Base-by-base conservation (phyloP, 2,113 vertebrate genomes). In the Baryphthengus martii region DNA sequence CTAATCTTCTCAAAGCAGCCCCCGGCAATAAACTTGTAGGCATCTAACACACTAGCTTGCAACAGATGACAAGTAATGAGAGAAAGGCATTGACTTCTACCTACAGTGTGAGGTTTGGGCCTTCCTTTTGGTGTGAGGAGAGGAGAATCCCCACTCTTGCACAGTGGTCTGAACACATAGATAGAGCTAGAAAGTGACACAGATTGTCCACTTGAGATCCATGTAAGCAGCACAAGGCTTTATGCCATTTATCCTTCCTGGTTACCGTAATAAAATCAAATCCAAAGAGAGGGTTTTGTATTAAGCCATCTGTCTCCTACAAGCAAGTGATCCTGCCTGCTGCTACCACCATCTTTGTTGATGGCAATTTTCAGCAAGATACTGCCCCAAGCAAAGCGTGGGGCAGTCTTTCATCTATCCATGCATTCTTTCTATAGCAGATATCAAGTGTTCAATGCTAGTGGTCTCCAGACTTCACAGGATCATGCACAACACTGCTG, bases 231-330 rank as follows among this genome's bases (percentile, higher is more conserved):
- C 39, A 45, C 17, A 42, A 66, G 26, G 11, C 23, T 42, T 50
- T 0, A 0, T n/a, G 7, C 1, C 10, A 12, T 72, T 88, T 68
- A 14, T 25, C 23, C 29, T 83, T 53, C 44, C 17, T 7, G 2
- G 17, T 1, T 42, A 15, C 15, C 9, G 5, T 23, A 70, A 78
- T 35, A 44, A 56, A 59, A 42, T 15, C 12, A 14, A 37, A 0
- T 25, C 9, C 8, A 81, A 47, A 7, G 21, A 85, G 3, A 3
- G 4, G 3, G 1, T 31, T 77, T 91, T 45, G 25, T 9, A 25
- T 53, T 61, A 13, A 71, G 4, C 12, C 14, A 45, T 31, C 13
- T 74, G 11, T 67, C 4, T 71, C 66, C 31, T 33, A 53, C 7
- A 25, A 81, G 29, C 24, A 76, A 11, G 11, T 3, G 31, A 58